Evolutionary conservation across 2,888 invertebrate species (phyloP), one percentile per base, ranked within the genome.

Genomic region (Aproaerema taeniolella): DNA sequence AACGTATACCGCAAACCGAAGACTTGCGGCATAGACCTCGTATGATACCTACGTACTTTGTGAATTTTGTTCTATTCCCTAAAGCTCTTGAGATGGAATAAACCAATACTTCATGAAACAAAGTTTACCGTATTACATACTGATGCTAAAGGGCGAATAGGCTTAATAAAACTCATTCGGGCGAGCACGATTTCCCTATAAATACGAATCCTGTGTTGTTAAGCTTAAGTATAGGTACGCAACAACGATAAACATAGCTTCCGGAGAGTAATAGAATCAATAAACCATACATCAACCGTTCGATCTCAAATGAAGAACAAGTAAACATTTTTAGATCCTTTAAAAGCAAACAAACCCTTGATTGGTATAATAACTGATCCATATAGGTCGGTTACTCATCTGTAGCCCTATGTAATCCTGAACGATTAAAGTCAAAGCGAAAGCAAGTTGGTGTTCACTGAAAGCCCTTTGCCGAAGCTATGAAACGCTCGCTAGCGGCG

Each of bases 331-430:
- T 49, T 48, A 45, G 53, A 55, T 54, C 46, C 43, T 45, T 53
- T n/a, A n/a, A 41, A 31, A 31, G 16, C 52, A 53, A 54, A 55
- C 49, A 50, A 44, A 44, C 52, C 8, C 2, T 36, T 15, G 10
- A 35, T 28, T 7, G 17, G 15, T 54, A 60, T 57, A 58, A 61
- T 58, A 50, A 17, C 67, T 72, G 71, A 59, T 66, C 71, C 71
- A 67, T 67, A 75, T 77, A n/a, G 67, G 64, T 74, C 77, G 72
- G 65, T 69, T 75, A 73, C 77, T 81, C 77, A 78, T 66, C 64
- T 66, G 62, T 65, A 53, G 64, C 59, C 67, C 54, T 59, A 57
- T 62, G 65, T 73, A 73, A 76, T 75, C 69, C 67, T 64, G 66
- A 51, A 53, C 65, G 63, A 57, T 57, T 55, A 67, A 75, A 78